phyloP scores from a whole-genome alignment of 2,113 vertebrate species.

The Porphyrio hochstetteri region DNA sequence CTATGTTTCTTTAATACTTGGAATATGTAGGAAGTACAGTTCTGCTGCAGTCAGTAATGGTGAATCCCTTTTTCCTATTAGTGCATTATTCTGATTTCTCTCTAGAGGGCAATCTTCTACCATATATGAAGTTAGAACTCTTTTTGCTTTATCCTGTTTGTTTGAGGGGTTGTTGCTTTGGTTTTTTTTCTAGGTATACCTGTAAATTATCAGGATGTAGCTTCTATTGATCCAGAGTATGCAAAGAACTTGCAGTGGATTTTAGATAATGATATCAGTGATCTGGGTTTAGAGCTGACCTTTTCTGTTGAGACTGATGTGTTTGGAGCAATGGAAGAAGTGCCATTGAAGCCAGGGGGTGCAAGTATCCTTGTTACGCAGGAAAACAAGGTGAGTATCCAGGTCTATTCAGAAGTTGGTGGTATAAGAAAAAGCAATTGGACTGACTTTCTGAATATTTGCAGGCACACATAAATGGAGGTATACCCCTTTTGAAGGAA shows the following conservation, averaged over 20 bases:
- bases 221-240: constrained; percentile 98
- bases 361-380: constrained; percentile 93
- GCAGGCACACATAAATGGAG: background rate
- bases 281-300: constrained; percentile 93
- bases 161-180: background rate
- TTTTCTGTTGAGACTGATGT: constrained; percentile 98
- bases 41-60: background rate
- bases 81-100: constrained; percentile 62
- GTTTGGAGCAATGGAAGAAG: constrained; percentile 97
- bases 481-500: background rate
- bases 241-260: constrained; percentile 99
- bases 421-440: background rate
- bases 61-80: background rate
- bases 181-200: constrained; percentile 86
- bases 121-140: constrained; percentile 12
- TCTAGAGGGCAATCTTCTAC: constrained; percentile 80
- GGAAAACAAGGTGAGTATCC: constrained; percentile 89
- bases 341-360: constrained; percentile 93
- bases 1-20: background rate
- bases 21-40: background rate
- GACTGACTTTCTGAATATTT: background rate
- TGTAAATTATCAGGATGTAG: constrained; percentile 98
- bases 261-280: constrained; percentile 98
- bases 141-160: background rate
- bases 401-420: background rate